phyloP scores from a whole-genome alignment of 92 coral and sea anemone species.

The Plumapathes pennacea region DNA sequence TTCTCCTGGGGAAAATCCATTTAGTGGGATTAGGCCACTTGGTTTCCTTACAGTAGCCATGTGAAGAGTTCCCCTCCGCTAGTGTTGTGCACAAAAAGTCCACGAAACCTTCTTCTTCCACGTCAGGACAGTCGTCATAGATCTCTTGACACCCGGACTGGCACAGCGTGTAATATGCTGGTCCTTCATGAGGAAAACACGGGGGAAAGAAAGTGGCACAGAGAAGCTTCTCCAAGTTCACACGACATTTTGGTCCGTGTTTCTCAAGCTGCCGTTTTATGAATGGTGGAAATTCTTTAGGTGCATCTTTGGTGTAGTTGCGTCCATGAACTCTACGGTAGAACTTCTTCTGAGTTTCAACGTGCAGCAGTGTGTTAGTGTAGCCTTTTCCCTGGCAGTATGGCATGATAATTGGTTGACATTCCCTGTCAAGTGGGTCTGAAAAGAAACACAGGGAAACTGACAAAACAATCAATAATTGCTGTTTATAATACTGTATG shows the following conservation, averaged over 20 bases:
- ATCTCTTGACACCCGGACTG: conserved; percentile 15
- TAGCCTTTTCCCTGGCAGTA: conserved; percentile 41
- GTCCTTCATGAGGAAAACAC: conserved; percentile 13
- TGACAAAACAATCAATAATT: too few species aligned
- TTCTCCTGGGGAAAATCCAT: too few species aligned
- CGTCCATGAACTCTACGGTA: background rate
- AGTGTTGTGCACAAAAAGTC: conserved; percentile 9
- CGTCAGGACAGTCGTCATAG: conserved; percentile 15
- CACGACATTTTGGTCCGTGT: conserved; percentile 16
- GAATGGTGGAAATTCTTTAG: background rate
- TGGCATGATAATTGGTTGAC: conserved; percentile 42
- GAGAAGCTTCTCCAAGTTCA: conserved; percentile 6
- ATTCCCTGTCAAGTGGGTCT: conserved; percentile 67
- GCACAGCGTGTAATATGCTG: conserved; percentile 15
- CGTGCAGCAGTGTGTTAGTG: conserved; percentile 11
- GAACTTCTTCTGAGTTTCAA: conserved; percentile 2
- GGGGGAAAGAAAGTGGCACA: conserved; percentile 23
- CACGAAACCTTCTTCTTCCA: background rate
- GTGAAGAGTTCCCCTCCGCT: conserved; percentile 7
- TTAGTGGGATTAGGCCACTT: conserved; percentile 16
- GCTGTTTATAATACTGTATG: too few species aligned
- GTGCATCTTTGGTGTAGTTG: background rate
- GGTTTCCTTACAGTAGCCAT: conserved; percentile 15
- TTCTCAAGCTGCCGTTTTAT: background rate
- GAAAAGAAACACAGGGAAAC: background rate